Evolutionary conservation across 2,888 invertebrate genomes (phyloP).

Genomic region (Lepidochitona cinerea): DNA sequence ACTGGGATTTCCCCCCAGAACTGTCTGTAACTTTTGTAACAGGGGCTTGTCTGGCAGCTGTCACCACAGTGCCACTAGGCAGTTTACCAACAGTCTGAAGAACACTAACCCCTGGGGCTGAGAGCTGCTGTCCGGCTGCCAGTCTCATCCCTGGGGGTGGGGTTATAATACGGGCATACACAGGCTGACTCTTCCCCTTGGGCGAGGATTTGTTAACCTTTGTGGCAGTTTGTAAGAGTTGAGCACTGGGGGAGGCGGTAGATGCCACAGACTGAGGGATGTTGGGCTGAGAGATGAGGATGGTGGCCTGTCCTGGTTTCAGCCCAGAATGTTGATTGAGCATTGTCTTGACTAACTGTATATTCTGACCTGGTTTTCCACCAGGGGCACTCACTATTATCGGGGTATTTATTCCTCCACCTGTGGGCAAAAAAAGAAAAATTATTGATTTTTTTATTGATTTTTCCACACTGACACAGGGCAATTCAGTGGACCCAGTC

Average conservation of each 20-base stretch:
- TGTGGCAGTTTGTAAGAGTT: conserved; percentile 47
- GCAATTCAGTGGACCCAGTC: no score
- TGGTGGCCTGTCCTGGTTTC: conserved; percentile 65
- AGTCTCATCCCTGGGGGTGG: conserved; percentile 61
- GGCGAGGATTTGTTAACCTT: conserved; percentile 43
- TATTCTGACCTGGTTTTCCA: conserved; percentile 53
- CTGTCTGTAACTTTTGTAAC: not conserved
- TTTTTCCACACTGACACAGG: no score
- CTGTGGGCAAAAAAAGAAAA: not conserved
- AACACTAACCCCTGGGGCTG: not conserved
- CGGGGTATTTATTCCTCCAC: conserved; percentile 25
- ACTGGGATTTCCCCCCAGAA: not conserved
- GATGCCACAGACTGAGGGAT: conserved; percentile 45
- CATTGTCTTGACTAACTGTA: conserved; percentile 67
- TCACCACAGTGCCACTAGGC: not conserved
- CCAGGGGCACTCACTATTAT: conserved; percentile 44
- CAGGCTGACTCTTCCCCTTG: conserved; percentile 58
- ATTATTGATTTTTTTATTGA: no score
- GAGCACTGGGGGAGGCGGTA: conserved; percentile 33
- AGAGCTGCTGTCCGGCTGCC: conserved; percentile 1
- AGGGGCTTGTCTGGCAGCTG: not conserved
- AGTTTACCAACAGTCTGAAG: not conserved
- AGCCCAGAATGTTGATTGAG: conserved; percentile 62
- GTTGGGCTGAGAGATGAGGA: conserved; percentile 64
- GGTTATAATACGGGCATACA: conserved; percentile 66